Evolutionary conservation across 92 coral and sea anemone genomes (phyloP), one percentile per base, ranked within the genome.

Genomic region (Umimayanthus chanpuru): DNA sequence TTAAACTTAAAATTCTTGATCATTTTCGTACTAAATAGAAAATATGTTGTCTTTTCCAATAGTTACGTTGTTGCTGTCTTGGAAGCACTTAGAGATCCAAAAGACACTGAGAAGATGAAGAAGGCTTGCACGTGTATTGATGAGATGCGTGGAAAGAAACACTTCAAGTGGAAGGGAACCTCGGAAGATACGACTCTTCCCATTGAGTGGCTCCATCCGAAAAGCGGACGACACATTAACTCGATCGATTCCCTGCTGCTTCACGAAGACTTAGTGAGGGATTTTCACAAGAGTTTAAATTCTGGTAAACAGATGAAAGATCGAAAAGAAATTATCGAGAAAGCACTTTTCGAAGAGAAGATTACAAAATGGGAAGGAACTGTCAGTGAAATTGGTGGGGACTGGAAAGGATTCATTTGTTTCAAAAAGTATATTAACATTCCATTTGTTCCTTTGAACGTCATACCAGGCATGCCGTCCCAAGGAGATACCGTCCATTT

Each of bases 181-280:
- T 82, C 91, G 9, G 91, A 87, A 68, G 91, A 92, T 80, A 81
- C 92, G 29, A 65, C 88, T 50, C 88, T 92, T 64, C 97, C 94
- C 9, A 40, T 92, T 9, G 97, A 94, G 77, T 94, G 97, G 97
- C 97, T 94, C 65, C 91, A 88, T 85, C 90, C 94, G 43, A 91
- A 89, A 72, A 75, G 71, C 28, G 90, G 91, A 2, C 95, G 75
- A 9, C 95, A 93, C 18, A 93, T 94, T 29, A 91, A 93, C 6
- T 94, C 98, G 0, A 76, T 94, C 26, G 98, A 93, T 58, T 89
- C 93, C 6, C 78, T 94, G 29, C 88, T 94, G 14, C 81, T 87
- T 85, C 94, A 94, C 81, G 95, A 92, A 21, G 95, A 91, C 73
- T 70, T 94, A 20, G 91, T 94, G 66, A 91, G 88, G 49, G 90